Conservation (phyloP, 53 echinoderm and acorn worm genomes). For the Patiria pectinifera region DNA sequence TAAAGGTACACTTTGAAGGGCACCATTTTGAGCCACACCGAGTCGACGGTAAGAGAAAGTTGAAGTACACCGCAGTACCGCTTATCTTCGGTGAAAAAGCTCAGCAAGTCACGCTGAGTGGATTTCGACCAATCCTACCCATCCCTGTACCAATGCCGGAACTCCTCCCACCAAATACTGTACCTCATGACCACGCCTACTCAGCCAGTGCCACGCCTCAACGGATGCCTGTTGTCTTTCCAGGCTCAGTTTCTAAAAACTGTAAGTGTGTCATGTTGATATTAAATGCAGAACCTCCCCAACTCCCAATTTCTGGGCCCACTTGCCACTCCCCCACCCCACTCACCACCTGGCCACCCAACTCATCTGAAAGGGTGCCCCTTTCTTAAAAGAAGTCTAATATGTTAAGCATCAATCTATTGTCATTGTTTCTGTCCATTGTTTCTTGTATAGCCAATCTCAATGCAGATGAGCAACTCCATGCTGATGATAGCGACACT, state of each 20-base stretch:
- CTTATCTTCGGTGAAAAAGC: slow-evolving; percentile 40
- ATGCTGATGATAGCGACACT: background rate
- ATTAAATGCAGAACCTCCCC: background rate
- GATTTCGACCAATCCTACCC: background rate
- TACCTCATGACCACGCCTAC: slow-evolving; percentile 8
- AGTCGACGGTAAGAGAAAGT: slow-evolving; percentile 51
- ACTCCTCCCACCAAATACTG: background rate
- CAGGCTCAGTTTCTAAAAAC: background rate
- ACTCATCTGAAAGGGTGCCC: too few relatives aligned
- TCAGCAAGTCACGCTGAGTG: background rate
- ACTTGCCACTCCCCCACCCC: too few relatives aligned
- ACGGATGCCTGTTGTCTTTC: background rate
- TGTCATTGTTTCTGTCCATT: background rate
- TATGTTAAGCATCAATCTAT: background rate
- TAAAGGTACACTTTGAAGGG: slow-evolving; percentile 37
- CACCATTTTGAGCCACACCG: slow-evolving; percentile 48
- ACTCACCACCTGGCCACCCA: too few relatives aligned
- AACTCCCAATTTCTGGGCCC: too few relatives aligned
- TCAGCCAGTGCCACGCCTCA: background rate
- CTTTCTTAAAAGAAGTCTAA: background rate
- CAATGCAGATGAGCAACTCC: background rate
- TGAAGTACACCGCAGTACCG: slow-evolving; percentile 55
- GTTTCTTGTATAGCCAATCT: too few relatives aligned
- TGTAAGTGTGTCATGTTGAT: background rate
- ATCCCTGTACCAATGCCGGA: background rate